Evolutionary conservation across 2,113 vertebrate species (phyloP), one percentile per base, ranked within the genome.

Genomic region (Actenoides lindsayi): DNA sequence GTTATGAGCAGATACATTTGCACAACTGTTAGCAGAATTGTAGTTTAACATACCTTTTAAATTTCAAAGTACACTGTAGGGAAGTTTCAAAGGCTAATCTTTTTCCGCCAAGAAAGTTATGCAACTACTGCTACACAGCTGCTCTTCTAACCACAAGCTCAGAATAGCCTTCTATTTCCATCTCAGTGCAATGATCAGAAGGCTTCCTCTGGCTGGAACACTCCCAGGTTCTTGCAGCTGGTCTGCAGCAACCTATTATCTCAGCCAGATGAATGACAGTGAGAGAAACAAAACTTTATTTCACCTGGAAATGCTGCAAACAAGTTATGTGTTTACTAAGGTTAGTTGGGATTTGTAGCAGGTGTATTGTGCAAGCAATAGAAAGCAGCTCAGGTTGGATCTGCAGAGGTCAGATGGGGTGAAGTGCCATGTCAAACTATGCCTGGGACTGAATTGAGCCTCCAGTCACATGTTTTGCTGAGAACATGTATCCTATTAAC

Each of bases 211-310:
- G 14, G n/a, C 31, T 94, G 81, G 62, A 94, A 79, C 25, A 51
- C 6, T 65, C 53, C 41, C 74, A 91, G 83, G 57, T 33, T 85
- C 83, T 84, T 91, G 44, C 81, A 92, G 80, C 56, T 90, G 71
- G 46, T 90, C 85, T 77, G 18, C 79, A 93, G 35, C 35, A 95
- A 68, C 60, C 5, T 84, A 16, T 82, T 76, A 76, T 65, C 89
- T 84, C 77, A 91, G 69, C 53, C 69, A 92, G 80, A 87, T 15
- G 79, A 93, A 92, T 30, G 31, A 73, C 28, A 91, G 21, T 25
- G 90, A 73, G n/a, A 89, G 69, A 87, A 93, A 75, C 30, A 91
- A 73, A 89, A 79, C 39, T 62, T 73, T 81, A 37, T 71, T 87
- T 73, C 65, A 91, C 56, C 89, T 70, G 50, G 48, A 92, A 93